Evolutionary conservation across 1,140 invertebrate species (phyloP).

Genomic region (Orchesella cincta): DNA sequence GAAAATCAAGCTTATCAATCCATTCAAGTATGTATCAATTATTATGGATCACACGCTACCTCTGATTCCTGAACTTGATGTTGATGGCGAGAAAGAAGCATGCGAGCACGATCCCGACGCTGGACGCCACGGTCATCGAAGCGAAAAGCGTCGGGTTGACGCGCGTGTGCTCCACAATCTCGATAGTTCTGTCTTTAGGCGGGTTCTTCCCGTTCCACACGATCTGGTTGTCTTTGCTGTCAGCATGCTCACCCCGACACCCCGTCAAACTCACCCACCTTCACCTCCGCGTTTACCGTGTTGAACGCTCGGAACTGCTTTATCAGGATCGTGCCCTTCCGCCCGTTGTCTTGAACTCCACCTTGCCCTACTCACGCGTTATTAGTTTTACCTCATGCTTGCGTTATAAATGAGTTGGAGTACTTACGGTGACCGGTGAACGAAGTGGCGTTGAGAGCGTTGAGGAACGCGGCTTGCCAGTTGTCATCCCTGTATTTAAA

Average conservation of each 20-base stretch:
- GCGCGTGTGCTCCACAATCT: conserved; percentile 80
- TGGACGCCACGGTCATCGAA: conserved; percentile 80
- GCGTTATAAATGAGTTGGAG: too few species aligned
- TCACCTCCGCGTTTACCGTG: conserved; percentile 45
- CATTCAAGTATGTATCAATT: background rate
- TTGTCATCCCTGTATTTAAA: conserved; percentile 80
- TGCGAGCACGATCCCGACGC: conserved; percentile 90
- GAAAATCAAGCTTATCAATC: too few species aligned
- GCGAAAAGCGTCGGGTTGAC: conserved; percentile 82
- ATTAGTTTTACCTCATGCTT: too few species aligned
- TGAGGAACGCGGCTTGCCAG: conserved; percentile 85
- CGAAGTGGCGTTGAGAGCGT: conserved; percentile 83
- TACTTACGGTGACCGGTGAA: conserved; percentile 90
- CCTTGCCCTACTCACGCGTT: conserved; percentile 74
- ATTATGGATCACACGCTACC: conserved; percentile 56
- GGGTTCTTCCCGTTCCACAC: conserved; percentile 66
- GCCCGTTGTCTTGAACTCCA: conserved; percentile 92
- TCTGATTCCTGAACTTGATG: conserved; percentile 92
- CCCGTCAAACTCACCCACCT: conserved; percentile 83
- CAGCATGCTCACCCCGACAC: conserved; percentile 72
- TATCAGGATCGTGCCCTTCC: conserved; percentile 88
- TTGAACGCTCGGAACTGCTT: conserved; percentile 80
- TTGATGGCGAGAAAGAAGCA: conserved; percentile 94
- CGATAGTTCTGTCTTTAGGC: conserved; percentile 85
- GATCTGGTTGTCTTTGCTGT: conserved; percentile 67